Evolutionary conservation across 2,888 invertebrate genomes (phyloP).

Genomic region (Chrysina gloriosa): DNA sequence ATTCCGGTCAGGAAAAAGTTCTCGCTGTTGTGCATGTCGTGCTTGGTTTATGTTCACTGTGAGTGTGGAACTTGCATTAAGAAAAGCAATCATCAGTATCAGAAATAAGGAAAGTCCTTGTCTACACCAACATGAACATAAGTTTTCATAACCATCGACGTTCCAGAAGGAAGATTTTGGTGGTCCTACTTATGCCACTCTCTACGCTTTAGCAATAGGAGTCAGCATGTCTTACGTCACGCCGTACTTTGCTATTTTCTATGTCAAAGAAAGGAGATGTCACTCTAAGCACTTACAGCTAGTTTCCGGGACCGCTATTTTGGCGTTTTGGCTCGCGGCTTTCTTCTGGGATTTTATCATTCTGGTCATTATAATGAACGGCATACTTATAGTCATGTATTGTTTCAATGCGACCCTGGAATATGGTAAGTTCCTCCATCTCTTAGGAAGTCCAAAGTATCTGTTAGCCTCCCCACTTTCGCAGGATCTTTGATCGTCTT

Average conservation of each 20-base stretch:
- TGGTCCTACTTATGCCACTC: too few relatives aligned
- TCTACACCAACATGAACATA: too few relatives aligned
- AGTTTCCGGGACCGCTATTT: slow-evolving; percentile 76
- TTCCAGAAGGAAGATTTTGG: too few relatives aligned
- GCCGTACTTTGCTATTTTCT: slow-evolving; percentile 72
- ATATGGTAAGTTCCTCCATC: slow-evolving; percentile 64
- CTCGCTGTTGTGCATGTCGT: too few relatives aligned
- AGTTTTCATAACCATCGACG: too few relatives aligned
- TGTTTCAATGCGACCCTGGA: slow-evolving; percentile 69
- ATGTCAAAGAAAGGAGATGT: slow-evolving; percentile 74
- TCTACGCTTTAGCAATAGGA: slow-evolving; percentile 74
- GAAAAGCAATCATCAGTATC: too few relatives aligned
- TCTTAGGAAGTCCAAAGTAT: slow-evolving; percentile 41
- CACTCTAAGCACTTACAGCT: slow-evolving; percentile 79
- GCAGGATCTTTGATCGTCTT: slow-evolving; percentile 71
- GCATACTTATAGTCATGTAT: slow-evolving; percentile 71
- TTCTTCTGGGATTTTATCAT: slow-evolving; percentile 76
- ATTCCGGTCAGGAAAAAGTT: too few relatives aligned
- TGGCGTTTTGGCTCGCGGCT: slow-evolving; percentile 77
- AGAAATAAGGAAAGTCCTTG: too few relatives aligned
- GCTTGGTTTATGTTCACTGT: too few relatives aligned
- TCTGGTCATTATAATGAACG: slow-evolving; percentile 68
- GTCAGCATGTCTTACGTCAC: slow-evolving; percentile 79
- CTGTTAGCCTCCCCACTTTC: slow-evolving; percentile 51
- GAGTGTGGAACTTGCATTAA: too few relatives aligned